Base-by-base conservation (phyloP, 2,797 vertebrate genomes). In the Gymnopithys bicolor region DNA sequence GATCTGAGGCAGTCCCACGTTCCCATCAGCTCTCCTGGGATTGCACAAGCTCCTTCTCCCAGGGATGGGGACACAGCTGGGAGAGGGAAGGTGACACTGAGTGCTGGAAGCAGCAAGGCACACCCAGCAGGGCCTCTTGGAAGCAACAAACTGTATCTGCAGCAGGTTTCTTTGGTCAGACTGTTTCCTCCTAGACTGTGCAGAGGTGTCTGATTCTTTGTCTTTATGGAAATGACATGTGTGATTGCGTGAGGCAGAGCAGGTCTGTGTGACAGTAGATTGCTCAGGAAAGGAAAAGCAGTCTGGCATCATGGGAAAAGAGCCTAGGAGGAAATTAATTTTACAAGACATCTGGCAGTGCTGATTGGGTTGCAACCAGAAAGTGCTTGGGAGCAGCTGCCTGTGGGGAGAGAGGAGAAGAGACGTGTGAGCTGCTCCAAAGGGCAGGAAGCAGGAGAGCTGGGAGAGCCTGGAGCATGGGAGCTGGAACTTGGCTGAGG, bases 241-340 rank as follows among this genome's bases (percentile, higher is more conserved):
- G 74, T 60, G 93, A 85, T 64, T 88, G 69, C 3, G 1, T 76
- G 91, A 94, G 93, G 58, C 79, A 64, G 69, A 92, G 74, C 56
- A 62, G 75, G 71, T 64, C 80, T 81, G 53, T 15, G 30, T 89
- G 90, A 67, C 60, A 25, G 27, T 11, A 67, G 6, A 24, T 64
- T 56, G 55, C 87, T 74, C 10, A 51, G 63, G 85, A 86, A 82
- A 84, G 77, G 60, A 84, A 59, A 84, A 79, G 63, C 35, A 89
- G 43, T 93, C 90, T 83, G 83, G 70, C 77, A 90, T 70, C 64
- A 37, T 75, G 91, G 84, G 88, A 96, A 86, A 77, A 77, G 51
- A 87, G 83, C 80, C 87, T 89, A 6, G 33, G 88, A 96, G 91
- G 86, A 91, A 94, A 91, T 87, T 87, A 74, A 93, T 95, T 91